These are phyloP conservation scores for Micrastur ruficollis DNA, from an alignment of 2,797 vertebrate genomes.

Conservation along the genomic window DNA sequence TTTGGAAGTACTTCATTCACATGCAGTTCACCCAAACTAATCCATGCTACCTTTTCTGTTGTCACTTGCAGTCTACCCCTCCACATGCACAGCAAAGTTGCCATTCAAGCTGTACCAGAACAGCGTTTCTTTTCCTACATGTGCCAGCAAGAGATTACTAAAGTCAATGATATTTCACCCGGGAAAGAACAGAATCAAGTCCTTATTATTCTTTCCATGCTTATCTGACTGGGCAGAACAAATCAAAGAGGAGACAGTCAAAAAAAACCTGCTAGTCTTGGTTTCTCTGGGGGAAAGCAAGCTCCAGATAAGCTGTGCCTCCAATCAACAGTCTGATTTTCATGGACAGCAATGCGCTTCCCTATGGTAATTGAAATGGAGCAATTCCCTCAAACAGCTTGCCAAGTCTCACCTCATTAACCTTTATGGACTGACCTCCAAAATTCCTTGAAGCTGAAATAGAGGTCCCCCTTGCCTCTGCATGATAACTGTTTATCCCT, in stretches of 20 bases:
- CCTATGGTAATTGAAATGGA: conserved; percentile 17
- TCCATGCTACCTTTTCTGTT: background rate
- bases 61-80: background rate
- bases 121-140: background rate
- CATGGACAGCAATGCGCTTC: background rate
- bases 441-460: conserved; percentile 49
- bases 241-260: background rate
- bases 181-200: background rate
- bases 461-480: background rate
- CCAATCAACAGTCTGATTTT: conserved; percentile 19
- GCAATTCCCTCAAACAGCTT: conserved; percentile 6
- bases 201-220: background rate
- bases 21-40: background rate
- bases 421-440: conserved; percentile 51
- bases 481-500: background rate
- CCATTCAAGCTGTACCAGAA: background rate
- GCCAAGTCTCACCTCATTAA: conserved; percentile 44
- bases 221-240: conserved; percentile 17
- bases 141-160: background rate
- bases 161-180: background rate
- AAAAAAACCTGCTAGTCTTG: background rate
- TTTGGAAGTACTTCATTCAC: background rate
- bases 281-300: conserved; percentile 7
- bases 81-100: background rate
- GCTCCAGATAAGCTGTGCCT: background rate